Conservation (phyloP, 2,888 invertebrate genomes). For the Drosophila limbata region DNA sequence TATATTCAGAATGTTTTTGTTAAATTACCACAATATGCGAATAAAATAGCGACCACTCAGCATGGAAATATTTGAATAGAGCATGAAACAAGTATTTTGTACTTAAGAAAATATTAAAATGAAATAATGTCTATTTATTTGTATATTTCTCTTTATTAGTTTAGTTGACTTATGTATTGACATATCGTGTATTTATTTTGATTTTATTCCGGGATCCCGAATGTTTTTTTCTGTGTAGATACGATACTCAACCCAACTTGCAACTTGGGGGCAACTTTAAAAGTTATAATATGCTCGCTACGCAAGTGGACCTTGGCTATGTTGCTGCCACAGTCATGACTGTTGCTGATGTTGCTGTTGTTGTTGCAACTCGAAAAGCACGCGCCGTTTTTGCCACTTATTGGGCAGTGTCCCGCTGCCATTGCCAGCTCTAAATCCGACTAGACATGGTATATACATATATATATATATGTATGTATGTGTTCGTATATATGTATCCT, state of each 20-base stretch:
- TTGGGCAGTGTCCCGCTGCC: constrained; percentile 60
- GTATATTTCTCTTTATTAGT: no score
- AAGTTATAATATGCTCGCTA: constrained; percentile 8
- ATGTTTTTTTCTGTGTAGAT: background rate
- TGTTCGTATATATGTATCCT: constrained; percentile 1
- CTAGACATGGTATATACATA: constrained; percentile 24
- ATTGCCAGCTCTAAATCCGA: constrained; percentile 29
- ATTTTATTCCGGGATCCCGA: no score
- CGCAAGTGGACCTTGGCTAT: constrained; percentile 11
- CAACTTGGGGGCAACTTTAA: background rate
- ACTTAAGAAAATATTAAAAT: no score
- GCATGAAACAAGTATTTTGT: no score
- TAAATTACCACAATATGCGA: no score
- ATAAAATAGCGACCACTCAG: no score
- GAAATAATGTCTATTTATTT: no score
- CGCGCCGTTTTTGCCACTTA: constrained; percentile 74
- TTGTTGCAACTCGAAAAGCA: constrained; percentile 55
- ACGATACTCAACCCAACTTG: background rate
- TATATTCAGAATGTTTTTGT: no score
- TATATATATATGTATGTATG: background rate
- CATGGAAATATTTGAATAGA: no score
- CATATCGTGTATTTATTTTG: no score
- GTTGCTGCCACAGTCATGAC: background rate
- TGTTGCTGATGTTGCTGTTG: background rate
- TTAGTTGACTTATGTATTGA: no score